Conservation (phyloP, 1,140 invertebrate species). For the Psix sp. region DNA sequence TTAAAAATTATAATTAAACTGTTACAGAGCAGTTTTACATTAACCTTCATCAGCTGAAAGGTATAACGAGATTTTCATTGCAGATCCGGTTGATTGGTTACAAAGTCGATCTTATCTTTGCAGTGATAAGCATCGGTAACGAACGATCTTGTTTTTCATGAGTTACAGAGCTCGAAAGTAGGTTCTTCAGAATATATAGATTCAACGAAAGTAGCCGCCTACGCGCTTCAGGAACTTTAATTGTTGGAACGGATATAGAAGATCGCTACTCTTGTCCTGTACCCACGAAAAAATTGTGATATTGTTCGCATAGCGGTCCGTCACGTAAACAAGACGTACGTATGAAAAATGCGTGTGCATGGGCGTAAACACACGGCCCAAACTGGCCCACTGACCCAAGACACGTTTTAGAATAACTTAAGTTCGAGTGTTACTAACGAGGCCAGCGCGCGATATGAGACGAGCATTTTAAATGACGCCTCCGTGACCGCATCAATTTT, state of each 20-base stretch:
- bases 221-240: conserved; percentile 51
- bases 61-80: conserved; percentile 20
- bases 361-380: neutral
- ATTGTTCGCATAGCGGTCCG: conserved; percentile 19
- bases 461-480: conserved; percentile 48
- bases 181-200: conserved; percentile 24
- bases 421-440: conserved; percentile 51
- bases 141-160: conserved; percentile 53
- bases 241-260: conserved; percentile 57
- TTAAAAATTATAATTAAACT: no score
- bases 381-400: conserved; percentile 55
- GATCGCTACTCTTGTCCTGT: conserved; percentile 31
- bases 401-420: conserved; percentile 58
- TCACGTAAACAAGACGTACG: conserved; percentile 1
- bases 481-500: conserved; percentile 43
- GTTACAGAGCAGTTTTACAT: neutral
- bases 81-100: conserved; percentile 19
- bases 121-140: conserved; percentile 31
- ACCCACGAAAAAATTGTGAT: conserved; percentile 16
- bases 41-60: conserved; percentile 40
- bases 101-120: conserved; percentile 42
- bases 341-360: conserved; percentile 1
- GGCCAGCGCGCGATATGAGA: conserved; percentile 55
- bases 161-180: conserved; percentile 57
- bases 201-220: conserved; percentile 57